phyloP scores from a whole-genome alignment of 2,797 vertebrate species.

The Miichthys miiuy region DNA sequence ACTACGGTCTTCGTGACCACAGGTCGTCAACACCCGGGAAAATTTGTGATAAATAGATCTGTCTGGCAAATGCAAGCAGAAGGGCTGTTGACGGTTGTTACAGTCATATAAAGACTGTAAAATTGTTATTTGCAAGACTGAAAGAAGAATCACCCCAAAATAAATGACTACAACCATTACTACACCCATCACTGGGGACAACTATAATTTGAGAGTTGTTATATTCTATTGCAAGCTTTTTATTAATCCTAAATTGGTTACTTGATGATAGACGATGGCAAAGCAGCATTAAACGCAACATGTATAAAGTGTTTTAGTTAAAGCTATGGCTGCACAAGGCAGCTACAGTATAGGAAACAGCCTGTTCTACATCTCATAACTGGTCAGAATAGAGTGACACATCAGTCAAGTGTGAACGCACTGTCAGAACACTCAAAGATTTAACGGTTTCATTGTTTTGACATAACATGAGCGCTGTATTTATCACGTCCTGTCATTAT shows the following conservation, averaged over 20 bases:
- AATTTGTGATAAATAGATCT: slow-evolving; percentile 34
- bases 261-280: not conserved
- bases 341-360: not conserved
- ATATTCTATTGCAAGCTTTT: not conserved
- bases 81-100: slow-evolving; percentile 20
- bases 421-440: slow-evolving; percentile 41
- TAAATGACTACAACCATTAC: slow-evolving; percentile 3
- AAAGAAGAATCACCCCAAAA: slow-evolving; percentile 11
- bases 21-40: slow-evolving; percentile 32
- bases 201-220: slow-evolving; percentile 6
- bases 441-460: slow-evolving; percentile 63
- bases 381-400: slow-evolving; percentile 18
- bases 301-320: not conserved
- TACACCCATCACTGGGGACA: not conserved
- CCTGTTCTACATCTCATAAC: not conserved
- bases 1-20: slow-evolving; percentile 20
- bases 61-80: slow-evolving; percentile 22
- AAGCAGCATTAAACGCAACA: not conserved
- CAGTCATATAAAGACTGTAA: slow-evolving; percentile 18
- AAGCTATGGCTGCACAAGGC: slow-evolving; percentile 6
- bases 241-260: not conserved
- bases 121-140: slow-evolving; percentile 11
- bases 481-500: slow-evolving; percentile 73
- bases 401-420: slow-evolving; percentile 47
- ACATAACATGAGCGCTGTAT: slow-evolving; percentile 58